A percentile compares a stretch with the other conserved stretches of the same genome.
Evolutionary conservation across 2,888 invertebrate genomes (phyloP).

Genomic region (Sericinus montela): DNA sequence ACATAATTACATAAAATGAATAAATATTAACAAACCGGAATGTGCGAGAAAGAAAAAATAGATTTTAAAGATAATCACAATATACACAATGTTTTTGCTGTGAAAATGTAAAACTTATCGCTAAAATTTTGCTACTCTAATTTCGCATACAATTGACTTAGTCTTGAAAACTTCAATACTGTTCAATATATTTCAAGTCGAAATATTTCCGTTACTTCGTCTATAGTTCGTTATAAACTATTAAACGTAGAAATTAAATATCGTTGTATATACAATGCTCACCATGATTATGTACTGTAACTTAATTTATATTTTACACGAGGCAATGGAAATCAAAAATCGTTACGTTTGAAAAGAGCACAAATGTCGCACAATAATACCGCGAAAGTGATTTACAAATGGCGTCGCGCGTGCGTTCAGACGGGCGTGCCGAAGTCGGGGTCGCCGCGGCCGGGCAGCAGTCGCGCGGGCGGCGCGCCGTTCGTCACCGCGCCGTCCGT

Average conservation of each 20-base stretch:
- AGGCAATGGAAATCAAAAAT: no score
- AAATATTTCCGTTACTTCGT: no score
- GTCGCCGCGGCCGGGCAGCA: slow-evolving; percentile 79
- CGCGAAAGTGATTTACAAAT: not conserved
- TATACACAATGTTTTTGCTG: not conserved
- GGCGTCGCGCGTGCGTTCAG: no score
- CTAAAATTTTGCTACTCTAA: slow-evolving; percentile 5
- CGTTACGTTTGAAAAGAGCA: no score
- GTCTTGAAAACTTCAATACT: slow-evolving; percentile 1
- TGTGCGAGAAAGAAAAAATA: no score
- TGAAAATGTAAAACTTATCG: slow-evolving; percentile 1
- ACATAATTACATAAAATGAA: no score
- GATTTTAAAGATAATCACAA: no score
- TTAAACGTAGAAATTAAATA: not conserved
- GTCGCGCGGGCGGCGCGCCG: slow-evolving; percentile 40
- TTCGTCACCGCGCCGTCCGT: slow-evolving; percentile 42
- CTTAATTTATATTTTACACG: not conserved
- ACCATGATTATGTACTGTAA: not conserved
- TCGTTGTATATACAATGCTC: no score
- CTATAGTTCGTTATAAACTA: not conserved
- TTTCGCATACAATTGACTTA: slow-evolving; percentile 6
- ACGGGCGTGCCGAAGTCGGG: slow-evolving; percentile 85
- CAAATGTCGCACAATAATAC: not conserved
- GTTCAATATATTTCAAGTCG: no score
- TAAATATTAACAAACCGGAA: no score